A percentile compares a stretch with the other conserved stretches of the same genome.
Evolutionary conservation across 2,113 vertebrate species (phyloP).

Genomic region (Acanthochromis polyacanthus): DNA sequence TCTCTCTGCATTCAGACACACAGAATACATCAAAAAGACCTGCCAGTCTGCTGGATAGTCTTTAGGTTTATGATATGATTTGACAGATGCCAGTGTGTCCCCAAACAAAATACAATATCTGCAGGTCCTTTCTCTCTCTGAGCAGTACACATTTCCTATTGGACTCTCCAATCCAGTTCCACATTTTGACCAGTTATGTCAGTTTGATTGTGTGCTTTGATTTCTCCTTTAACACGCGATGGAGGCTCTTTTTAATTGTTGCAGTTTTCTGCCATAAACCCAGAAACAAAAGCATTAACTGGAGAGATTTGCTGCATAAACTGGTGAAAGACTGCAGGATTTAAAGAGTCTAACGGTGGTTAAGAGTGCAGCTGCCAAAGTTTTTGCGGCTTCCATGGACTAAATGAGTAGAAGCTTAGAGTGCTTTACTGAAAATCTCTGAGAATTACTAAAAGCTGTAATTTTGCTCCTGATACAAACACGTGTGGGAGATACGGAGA

Average conservation of each 20-base stretch:
- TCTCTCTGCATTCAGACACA: not conserved
- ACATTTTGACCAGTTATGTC: not conserved
- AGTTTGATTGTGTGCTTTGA: not conserved
- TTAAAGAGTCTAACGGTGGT: constrained; percentile 43
- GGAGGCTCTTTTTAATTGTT: constrained; percentile 11
- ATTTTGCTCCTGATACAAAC: not conserved
- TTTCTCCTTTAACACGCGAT: constrained; percentile 4
- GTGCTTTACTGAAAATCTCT: constrained; percentile 15
- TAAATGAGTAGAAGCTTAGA: constrained; percentile 11
- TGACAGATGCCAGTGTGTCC: not conserved
- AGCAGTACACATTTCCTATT: not conserved
- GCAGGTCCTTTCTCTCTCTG: not conserved
- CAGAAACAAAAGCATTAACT: constrained; percentile 22
- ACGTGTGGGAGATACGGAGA: not conserved
- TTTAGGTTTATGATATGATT: not conserved
- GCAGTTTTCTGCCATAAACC: constrained; percentile 29
- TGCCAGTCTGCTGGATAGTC: not conserved
- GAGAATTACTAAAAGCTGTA: constrained; percentile 16
- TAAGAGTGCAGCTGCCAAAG: constrained; percentile 34
- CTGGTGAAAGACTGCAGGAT: constrained; percentile 35
- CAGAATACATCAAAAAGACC: not conserved
- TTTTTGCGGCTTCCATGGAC: constrained; percentile 44
- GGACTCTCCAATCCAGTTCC: not conserved
- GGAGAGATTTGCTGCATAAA: constrained; percentile 34
- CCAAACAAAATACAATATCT: not conserved